Base-by-base conservation (phyloP, 2,797 vertebrate species). In the Platyrinchus mystaceus region DNA sequence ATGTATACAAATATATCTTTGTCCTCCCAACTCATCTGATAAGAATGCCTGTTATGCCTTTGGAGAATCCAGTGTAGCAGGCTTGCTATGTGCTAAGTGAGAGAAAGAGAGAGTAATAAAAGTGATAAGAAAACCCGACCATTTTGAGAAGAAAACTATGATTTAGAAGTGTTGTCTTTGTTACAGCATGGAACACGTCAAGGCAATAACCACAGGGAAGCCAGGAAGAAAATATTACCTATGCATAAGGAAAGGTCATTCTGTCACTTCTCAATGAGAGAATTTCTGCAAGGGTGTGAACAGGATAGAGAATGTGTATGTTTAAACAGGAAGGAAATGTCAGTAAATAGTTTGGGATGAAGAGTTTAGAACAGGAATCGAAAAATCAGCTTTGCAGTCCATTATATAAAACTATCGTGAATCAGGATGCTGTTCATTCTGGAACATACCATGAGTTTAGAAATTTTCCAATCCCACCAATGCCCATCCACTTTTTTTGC, bases 401-500 rank as follows among this genome's bases (percentile, higher is more conserved):
- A 21, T 30, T 84, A 53, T 22, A 41, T 47, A 79, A 59, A 68
- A 56, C 34, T 39, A 37, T 43, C 10, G 22, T 39, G 13, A 27
- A 67, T 34, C 30, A 24, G 4, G 12, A 19, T 55, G 11, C 2
- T 53, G 43, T 16, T 21, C 18, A 27, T 77, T 77, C 18, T 80
- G 16, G 12, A 76, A 3, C 9, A 62, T 49, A 43, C 2, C 0
- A 0, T 73, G 28, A 84, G 27, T 63, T 77, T 59, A 34, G 7
- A 71, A 76, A 64, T 68, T 68, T 10, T 43, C 7, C 32, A 75
- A 1, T 10, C 21, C 23, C 23, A 67, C 15, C 7, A 19, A 63
- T 7, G 1, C 1, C 3, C 5, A 0, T 1, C 16, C 21, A 19
- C 8, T 11, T 63, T 52, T 69, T 75, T 44, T 34, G 8, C 23